These are phyloP conservation scores for Hypsibius dujardini DNA, from an alignment of 1,140 invertebrate genomes.

Conservation along the genomic window DNA sequence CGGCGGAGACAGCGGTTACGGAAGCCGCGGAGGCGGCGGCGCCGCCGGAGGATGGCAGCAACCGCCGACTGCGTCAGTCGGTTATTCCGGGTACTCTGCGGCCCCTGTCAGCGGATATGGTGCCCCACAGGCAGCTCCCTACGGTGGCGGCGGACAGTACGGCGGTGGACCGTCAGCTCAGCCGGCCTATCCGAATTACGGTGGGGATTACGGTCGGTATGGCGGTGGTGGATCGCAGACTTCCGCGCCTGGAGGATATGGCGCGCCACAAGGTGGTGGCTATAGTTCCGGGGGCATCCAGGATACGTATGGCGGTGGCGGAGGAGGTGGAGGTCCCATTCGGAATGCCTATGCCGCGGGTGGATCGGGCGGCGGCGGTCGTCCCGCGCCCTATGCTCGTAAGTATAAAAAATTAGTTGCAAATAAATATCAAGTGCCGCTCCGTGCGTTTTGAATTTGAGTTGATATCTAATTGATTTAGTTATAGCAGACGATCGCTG, in stretches of 20 bases:
- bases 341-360: background rate
- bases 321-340: background rate
- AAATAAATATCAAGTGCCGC: no score
- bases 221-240: constrained; percentile 23
- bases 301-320: constrained; percentile 26
- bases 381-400: background rate
- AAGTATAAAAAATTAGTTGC: no score
- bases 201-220: constrained; percentile 1
- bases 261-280: no score
- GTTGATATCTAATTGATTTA: no score
- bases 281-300: no score
- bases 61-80: constrained; percentile 22
- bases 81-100: background rate
- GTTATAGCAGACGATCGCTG: no score
- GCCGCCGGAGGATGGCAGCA: constrained; percentile 23
- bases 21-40: constrained; percentile 15
- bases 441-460: no score
- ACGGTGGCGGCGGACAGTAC: constrained; percentile 28
- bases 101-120: background rate
- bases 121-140: constrained; percentile 25
- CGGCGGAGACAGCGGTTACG: constrained; percentile 22
- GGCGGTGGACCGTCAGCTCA: constrained; percentile 30
- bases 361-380: background rate
- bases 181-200: background rate
- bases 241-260: constrained; percentile 19